A percentile compares a stretch with the other conserved stretches of the same genome.
Conservation (phyloP, 2,797 vertebrate species). For the Leuciscus waleckii region DNA sequence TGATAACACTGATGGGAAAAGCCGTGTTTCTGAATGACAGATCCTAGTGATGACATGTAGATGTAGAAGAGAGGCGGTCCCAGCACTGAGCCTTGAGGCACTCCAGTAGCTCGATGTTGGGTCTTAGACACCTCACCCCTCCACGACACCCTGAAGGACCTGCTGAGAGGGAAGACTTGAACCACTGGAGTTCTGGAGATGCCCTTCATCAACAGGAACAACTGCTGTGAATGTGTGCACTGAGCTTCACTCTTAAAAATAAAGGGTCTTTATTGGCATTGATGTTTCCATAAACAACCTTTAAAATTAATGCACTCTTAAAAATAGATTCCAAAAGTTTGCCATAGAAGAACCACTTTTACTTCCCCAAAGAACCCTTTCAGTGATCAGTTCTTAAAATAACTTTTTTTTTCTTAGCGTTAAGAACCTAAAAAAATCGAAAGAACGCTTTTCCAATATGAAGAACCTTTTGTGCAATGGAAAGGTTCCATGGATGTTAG, state of each 20-base stretch:
- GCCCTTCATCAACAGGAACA: not conserved
- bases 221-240: not conserved
- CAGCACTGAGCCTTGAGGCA: not conserved
- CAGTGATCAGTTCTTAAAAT: too few species aligned
- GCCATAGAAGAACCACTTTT: not conserved
- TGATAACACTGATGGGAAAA: too few species aligned
- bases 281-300: not conserved
- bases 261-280: not conserved
- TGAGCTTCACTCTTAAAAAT: not conserved
- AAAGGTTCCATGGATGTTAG: too few species aligned
- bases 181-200: not conserved
- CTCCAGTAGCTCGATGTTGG: not conserved
- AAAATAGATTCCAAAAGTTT: not conserved
- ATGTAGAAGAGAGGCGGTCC: too few species aligned
- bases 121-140: not conserved
- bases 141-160: not conserved
- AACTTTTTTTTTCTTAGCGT: too few species aligned
- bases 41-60: too few species aligned
- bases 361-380: too few species aligned
- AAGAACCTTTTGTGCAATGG: too few species aligned
- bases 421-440: too few species aligned
- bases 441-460: too few species aligned
- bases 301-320: too few species aligned
- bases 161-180: not conserved
- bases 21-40: too few species aligned